Percentiles rank a stretch among this genome's conserved stretches.
Evolutionary conservation across 2,797 vertebrate species (phyloP).

Genomic region (Anas acuta): DNA sequence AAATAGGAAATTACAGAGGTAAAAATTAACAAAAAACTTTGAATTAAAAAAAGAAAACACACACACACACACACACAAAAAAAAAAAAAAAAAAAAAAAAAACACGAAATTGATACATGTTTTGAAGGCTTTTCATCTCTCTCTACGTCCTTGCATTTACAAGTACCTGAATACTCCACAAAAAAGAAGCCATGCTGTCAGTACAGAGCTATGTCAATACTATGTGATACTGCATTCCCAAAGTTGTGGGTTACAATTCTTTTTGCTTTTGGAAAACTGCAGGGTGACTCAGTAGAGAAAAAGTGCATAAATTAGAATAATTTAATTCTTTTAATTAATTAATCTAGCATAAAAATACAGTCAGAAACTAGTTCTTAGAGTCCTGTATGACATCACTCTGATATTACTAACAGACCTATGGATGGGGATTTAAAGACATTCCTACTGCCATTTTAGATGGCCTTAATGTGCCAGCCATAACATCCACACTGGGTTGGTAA

Average conservation of each 20-base stretch:
- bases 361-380: neutral
- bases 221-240: neutral
- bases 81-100: no score
- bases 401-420: neutral
- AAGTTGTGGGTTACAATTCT: neutral
- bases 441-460: neutral
- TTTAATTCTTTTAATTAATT: no score
- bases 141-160: accelerated
- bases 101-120: neutral
- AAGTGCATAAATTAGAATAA: neutral
- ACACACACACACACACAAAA: no score
- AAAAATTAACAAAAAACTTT: neutral
- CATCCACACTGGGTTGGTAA: neutral
- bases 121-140: neutral
- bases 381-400: neutral
- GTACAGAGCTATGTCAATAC: neutral
- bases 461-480: neutral
- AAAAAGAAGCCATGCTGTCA: neutral
- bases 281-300: neutral
- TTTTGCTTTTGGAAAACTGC: neutral
- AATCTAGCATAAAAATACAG: neutral
- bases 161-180: neutral
- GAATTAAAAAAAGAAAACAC: neutral
- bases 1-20: slow-evolving; percentile 17
- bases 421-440: neutral